Percentiles rank a stretch among this genome's conserved stretches.
These are phyloP conservation scores for Drosophila kepulauana DNA, from an alignment of 1,140 invertebrate species.

Conservation along the genomic window DNA sequence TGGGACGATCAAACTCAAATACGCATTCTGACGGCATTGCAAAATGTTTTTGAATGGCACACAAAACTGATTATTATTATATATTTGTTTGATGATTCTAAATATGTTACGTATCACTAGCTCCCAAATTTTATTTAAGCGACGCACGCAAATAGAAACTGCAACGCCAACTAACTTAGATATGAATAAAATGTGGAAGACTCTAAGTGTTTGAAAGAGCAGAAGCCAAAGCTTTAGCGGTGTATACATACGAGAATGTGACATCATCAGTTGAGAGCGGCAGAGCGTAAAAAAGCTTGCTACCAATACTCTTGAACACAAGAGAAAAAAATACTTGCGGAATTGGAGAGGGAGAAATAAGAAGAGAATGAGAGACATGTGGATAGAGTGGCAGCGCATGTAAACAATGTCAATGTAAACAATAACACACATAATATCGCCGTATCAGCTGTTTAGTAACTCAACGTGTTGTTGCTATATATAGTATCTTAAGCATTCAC, in stretches of 20 bases:
- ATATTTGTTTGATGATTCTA: background rate
- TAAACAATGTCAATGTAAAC: background rate
- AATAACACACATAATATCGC: background rate
- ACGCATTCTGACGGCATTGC: constrained; percentile 63
- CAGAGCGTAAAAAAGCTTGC: constrained; percentile 27
- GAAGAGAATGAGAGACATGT: background rate
- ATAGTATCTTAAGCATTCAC: too few species aligned
- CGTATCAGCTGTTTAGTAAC: background rate
- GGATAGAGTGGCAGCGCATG: background rate
- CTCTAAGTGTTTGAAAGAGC: constrained; percentile 25
- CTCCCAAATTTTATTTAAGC: background rate
- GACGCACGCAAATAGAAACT: constrained; percentile 5
- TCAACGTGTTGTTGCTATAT: background rate
- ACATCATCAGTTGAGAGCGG: constrained; percentile 59
- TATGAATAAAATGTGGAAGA: constrained; percentile 24
- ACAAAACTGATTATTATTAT: background rate
- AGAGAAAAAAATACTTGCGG: too few species aligned
- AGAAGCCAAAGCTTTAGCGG: background rate
- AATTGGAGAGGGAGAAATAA: background rate
- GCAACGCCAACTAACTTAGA: background rate
- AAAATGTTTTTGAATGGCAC: background rate
- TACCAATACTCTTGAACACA: background rate
- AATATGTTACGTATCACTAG: too few species aligned
- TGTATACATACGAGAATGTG: constrained; percentile 20
- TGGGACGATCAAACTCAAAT: constrained; percentile 65